These are phyloP conservation scores for Uropsilus gracilis DNA, from an alignment of 2,113 vertebrate genomes.

Conservation along the genomic window DNA sequence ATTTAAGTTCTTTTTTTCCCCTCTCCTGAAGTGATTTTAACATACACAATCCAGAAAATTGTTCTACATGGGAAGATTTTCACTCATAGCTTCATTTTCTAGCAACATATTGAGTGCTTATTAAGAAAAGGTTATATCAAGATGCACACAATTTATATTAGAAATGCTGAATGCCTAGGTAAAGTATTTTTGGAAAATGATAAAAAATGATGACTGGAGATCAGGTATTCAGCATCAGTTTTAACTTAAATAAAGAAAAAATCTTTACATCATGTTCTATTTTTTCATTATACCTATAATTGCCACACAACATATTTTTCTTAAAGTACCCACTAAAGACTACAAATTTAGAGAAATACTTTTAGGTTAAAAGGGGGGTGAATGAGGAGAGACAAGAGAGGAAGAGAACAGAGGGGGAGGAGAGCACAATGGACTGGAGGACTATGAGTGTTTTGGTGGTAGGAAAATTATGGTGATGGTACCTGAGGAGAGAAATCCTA, in stretches of 20 bases:
- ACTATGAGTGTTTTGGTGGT: too few species aligned
- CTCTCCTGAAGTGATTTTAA: background rate
- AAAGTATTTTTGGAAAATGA: conserved; percentile 57
- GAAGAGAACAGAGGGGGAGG: too few species aligned
- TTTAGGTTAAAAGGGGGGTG: background rate
- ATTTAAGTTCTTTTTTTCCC: conserved; percentile 13
- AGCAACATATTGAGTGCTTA: background rate
- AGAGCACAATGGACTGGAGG: background rate
- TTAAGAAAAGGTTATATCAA: conserved; percentile 33
- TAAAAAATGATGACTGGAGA: background rate
- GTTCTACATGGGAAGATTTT: background rate
- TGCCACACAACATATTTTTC: background rate
- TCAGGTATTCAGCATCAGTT: background rate
- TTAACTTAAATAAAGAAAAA: background rate
- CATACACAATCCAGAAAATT: conserved; percentile 27
- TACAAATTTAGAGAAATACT: background rate
- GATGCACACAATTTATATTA: conserved; percentile 1
- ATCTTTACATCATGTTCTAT: background rate
- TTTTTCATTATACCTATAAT: background rate
- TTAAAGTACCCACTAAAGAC: background rate
- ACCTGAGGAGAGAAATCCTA: too few species aligned
- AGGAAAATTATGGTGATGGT: too few species aligned
- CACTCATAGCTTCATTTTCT: conserved; percentile 48
- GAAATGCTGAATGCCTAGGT: background rate
- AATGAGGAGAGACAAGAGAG: too few species aligned